Conservation (phyloP, 2,113 vertebrate genomes). For the Nipponia nippon region DNA sequence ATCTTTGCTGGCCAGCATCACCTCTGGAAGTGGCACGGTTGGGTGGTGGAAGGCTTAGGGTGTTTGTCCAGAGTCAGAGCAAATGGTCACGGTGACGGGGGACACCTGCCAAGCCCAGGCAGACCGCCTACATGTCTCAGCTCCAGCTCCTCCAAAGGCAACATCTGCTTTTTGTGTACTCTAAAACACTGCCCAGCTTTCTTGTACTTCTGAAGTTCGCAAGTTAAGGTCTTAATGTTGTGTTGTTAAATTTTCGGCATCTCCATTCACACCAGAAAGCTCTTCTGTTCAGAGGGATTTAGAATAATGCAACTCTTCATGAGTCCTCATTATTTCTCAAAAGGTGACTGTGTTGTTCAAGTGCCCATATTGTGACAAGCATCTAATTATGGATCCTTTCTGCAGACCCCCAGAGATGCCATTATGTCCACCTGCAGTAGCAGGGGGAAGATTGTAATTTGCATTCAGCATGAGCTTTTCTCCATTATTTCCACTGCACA, state of each 20-base stretch:
- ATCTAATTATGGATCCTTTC: neutral
- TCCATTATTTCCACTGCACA: neutral
- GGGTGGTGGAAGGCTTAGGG: neutral
- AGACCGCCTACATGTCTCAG: rapidly evolving
- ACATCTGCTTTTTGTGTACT: rapidly evolving
- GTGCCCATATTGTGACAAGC: neutral
- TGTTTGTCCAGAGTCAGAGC: neutral
- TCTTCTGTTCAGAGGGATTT: neutral
- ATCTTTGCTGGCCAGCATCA: neutral
- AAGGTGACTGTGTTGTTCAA: neutral
- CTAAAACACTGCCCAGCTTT: neutral
- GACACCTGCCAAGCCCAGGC: neutral
- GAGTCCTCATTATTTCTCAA: neutral
- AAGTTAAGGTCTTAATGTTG: neutral
- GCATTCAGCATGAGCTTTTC: conserved; percentile 1
- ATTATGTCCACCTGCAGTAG: neutral
- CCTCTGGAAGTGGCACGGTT: neutral
- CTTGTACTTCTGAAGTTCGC: neutral
- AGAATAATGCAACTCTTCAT: neutral
- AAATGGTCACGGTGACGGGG: rapidly evolving
- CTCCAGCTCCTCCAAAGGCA: neutral
- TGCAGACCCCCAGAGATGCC: neutral
- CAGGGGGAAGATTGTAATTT: neutral
- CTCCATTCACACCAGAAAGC: neutral
- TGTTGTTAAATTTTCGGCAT: neutral